Base-by-base conservation (phyloP, 2,888 invertebrate genomes). In the Rotaria magnacalcarata region DNA sequence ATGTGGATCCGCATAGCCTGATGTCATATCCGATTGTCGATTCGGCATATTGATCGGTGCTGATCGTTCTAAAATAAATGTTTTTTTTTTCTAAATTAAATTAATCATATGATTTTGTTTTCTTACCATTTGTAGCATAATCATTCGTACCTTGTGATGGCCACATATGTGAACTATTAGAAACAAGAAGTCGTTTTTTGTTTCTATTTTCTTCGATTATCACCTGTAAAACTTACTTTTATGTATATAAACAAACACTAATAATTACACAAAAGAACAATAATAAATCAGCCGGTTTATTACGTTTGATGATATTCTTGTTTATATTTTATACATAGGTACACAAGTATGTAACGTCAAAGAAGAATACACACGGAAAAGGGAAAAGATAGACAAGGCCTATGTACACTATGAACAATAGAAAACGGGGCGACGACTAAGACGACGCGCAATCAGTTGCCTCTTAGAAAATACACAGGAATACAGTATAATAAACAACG, bases 331-430 rank as follows among this genome's bases (percentile, higher is more conserved):
- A 34, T 67, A 67, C 67, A 67, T 67, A 67, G 67, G 67, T 67
- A 67, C 67, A 67, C 67, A 67, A 34, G 67, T 34, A 67, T 67
- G 34, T 34, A 67, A 19, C 19, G 67, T 67, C 34, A 67, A 67
- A 67, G 34, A 41, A 67, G 67, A 67, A 67, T 67, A 67, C 67
- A 67, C 67, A 67, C 67, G 67, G 67, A 67, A 67, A 8, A 67
- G 67, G 67, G 67, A 67, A 27, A 67, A 67, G 67, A 67, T 67
- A 67, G 67, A 67, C 67, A 67, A 67, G 67, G 67, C 67, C 67
- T 67, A 67, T 67, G 67, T 67, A 67, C 67, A 67, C 67, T 67
- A 67, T 67, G 67, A 67, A 67, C 67, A 67, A 16, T 34, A 67
- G 27, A 67, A 19, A 67, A 67, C 67, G 67, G 67, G 67, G 67